Conservation (phyloP, 2,888 invertebrate genomes). For the Conomelus anceps region DNA sequence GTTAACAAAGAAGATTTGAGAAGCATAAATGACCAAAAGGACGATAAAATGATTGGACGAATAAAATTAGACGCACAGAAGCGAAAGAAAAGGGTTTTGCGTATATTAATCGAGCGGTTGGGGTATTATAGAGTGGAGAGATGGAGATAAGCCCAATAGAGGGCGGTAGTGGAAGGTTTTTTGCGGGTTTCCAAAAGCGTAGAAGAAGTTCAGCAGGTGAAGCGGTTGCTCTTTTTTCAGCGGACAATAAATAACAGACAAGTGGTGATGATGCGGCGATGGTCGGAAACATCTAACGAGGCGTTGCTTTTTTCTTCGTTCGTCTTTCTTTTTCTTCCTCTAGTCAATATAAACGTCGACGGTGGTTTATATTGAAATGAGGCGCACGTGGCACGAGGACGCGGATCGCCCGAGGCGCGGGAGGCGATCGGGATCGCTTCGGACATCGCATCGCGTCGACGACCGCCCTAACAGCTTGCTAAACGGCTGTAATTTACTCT, state of each 20-base stretch:
- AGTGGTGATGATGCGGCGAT: background rate
- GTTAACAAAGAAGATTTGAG: background rate
- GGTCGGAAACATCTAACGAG: background rate
- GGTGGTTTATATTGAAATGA: background rate
- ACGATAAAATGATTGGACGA: no score
- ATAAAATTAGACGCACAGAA: background rate
- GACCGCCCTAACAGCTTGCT: background rate
- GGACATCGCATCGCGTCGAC: no score
- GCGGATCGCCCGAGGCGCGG: background rate
- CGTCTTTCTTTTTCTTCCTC: background rate
- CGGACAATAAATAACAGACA: background rate
- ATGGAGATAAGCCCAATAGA: background rate
- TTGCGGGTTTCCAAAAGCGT: background rate
- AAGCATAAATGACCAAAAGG: background rate
- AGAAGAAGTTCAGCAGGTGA: background rate
- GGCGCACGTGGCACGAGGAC: background rate
- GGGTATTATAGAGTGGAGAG: background rate
- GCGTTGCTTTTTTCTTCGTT: background rate
- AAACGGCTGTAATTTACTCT: background rate
- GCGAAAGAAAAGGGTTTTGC: background rate
- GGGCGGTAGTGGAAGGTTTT: background rate
- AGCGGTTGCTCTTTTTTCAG: background rate
- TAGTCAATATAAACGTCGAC: background rate
- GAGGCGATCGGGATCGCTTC: background rate
- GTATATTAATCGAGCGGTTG: background rate